Conservation (phyloP, 2,888 invertebrate genomes). For the Anticlea derivata region DNA sequence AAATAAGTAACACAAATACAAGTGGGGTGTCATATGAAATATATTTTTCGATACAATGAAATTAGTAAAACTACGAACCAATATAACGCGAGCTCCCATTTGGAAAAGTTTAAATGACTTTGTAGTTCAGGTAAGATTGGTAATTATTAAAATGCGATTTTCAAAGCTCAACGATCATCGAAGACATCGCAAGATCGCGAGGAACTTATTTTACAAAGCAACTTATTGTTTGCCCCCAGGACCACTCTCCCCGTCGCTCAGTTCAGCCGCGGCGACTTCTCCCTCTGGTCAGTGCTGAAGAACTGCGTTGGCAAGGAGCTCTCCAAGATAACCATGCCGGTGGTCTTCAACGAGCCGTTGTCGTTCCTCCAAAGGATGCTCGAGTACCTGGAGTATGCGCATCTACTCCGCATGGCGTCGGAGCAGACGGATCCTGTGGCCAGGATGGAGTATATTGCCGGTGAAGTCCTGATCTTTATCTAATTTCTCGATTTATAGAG, state of each 20-base stretch:
- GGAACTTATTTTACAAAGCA: too few species aligned
- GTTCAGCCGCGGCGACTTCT: constrained; percentile 91
- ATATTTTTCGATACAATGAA: too few species aligned
- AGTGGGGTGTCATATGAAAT: too few species aligned
- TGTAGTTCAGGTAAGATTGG: too few species aligned
- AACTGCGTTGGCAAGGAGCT: constrained; percentile 96
- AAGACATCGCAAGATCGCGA: too few species aligned
- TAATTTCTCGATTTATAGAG: too few species aligned
- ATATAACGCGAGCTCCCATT: too few species aligned
- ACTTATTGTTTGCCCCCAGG: constrained; percentile 59
- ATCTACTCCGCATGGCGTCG: constrained; percentile 88
- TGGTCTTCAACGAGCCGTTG: constrained; percentile 97
- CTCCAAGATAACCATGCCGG: constrained; percentile 98
- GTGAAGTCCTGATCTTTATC: constrained; percentile 52
- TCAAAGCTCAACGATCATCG: too few species aligned
- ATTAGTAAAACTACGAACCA: too few species aligned
- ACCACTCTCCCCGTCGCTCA: constrained; percentile 88
- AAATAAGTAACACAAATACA: too few species aligned
- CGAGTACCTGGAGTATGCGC: constrained; percentile 96
- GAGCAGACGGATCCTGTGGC: constrained; percentile 90
- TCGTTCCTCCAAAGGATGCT: constrained; percentile 97
- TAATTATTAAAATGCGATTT: too few species aligned
- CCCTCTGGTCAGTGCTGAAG: constrained; percentile 95
- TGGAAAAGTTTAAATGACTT: too few species aligned
- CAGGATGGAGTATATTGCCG: constrained; percentile 91